phyloP scores from a whole-genome alignment of 2,113 vertebrate genomes.

The Carlito syrichta region DNA sequence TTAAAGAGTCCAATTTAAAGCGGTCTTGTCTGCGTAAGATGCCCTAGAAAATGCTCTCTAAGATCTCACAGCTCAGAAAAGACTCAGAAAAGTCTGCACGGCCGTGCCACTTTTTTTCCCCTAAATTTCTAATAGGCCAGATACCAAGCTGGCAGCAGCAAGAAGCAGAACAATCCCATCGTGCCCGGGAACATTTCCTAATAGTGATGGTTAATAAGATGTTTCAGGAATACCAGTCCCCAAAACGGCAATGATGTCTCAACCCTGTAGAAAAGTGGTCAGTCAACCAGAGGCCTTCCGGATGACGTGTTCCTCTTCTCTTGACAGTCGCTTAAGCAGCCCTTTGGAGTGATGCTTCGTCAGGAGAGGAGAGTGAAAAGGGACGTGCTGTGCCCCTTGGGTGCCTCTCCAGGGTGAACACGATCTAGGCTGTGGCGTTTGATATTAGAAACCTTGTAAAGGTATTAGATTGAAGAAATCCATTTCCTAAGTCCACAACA shows the following conservation, averaged over 20 bases:
- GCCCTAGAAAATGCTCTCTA: slow-evolving; percentile 68
- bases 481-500: background rate
- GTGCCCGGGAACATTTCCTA: background rate
- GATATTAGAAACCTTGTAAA: background rate
- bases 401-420: background rate
- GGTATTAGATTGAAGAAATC: background rate
- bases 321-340: background rate
- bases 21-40: slow-evolving; percentile 74
- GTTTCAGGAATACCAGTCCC: background rate
- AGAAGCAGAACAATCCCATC: background rate
- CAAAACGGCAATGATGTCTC: background rate
- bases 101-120: background rate
- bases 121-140: background rate
- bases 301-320: background rate
- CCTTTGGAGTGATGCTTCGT: background rate
- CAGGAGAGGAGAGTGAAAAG: background rate
- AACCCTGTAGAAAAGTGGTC: slow-evolving; percentile 12
- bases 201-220: background rate
- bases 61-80: slow-evolving; percentile 59
- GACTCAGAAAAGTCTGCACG: slow-evolving; percentile 25
- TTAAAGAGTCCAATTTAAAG: slow-evolving; percentile 79
- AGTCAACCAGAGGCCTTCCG: slow-evolving; percentile 9
- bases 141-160: slow-evolving; percentile 17
- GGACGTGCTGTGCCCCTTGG: background rate
- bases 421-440: background rate